Evolutionary conservation across 2,888 invertebrate species (phyloP).

Genomic region (Flexamia atlantica): DNA sequence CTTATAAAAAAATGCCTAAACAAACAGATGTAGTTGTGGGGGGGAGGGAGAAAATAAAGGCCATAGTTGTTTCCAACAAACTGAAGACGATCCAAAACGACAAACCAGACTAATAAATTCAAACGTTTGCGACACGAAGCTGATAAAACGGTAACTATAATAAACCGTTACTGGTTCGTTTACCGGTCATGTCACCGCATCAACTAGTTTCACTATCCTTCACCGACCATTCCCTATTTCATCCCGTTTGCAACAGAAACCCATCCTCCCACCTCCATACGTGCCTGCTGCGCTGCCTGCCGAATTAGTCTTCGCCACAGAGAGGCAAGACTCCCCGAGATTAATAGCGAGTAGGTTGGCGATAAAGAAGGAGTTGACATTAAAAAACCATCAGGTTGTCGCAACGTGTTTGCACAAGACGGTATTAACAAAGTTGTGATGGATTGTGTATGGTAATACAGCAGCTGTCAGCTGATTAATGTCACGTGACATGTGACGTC

Average conservation of each 20-base stretch:
- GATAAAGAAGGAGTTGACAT: conserved; percentile 59
- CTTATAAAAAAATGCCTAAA: too few relatives aligned
- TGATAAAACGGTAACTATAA: too few relatives aligned
- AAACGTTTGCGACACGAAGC: too few relatives aligned
- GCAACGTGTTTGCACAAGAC: conserved; percentile 56
- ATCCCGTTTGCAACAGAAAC: not conserved
- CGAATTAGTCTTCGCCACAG: not conserved
- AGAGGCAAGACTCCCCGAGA: conserved; percentile 6
- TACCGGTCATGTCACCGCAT: too few relatives aligned
- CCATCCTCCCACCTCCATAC: not conserved
- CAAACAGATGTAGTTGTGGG: too few relatives aligned
- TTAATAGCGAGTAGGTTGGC: conserved; percentile 48
- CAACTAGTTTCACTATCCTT: too few relatives aligned
- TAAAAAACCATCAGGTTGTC: conserved; percentile 61
- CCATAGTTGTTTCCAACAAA: too few relatives aligned
- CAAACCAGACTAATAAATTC: too few relatives aligned
- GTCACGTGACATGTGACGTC: conserved; percentile 19
- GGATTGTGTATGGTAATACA: conserved; percentile 59
- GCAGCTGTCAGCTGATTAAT: conserved; percentile 52
- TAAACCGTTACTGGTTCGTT: too few relatives aligned
- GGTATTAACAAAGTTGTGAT: conserved; percentile 61
- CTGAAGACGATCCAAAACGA: too few relatives aligned
- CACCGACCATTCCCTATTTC: too few relatives aligned
- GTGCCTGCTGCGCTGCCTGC: not conserved
- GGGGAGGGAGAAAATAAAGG: too few relatives aligned